Base-by-base conservation (phyloP, 92 coral and sea anemone genomes). In the Chrysogorgia sp. region DNA sequence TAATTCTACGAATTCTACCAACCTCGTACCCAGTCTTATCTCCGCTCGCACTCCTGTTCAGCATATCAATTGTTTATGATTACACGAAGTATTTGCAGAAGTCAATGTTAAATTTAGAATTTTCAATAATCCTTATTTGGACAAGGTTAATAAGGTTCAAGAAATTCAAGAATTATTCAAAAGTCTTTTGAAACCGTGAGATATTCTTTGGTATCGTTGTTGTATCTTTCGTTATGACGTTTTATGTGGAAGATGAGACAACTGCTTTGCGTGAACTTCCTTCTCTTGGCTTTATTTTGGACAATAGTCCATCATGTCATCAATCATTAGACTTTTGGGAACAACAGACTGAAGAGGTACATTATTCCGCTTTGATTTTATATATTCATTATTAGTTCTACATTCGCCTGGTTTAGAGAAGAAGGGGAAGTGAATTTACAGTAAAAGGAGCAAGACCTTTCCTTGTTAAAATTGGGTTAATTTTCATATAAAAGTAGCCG, bases 321-420 rank as follows among this genome's bases (percentile, higher is more conserved):
- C 97, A 89, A 56, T 92, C 97, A 33, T 77, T 96, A 58, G 89
- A 87, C 41, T 90, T 88, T 56, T 96, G 99, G 99, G 92, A 92
- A 63, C 77, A 90, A 35, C 89, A 89, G 57, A 97, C 99, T 25
- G 90, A 87, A 12, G 94, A 94, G 97, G 98, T 94, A 67, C 5
- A 37, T 5, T 37, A 12, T 37, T 12, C 5, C 12, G 5, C 12
- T 37, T 5, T 37, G 6, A 37, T 37, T 4, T 12, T 37, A 4
- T 5, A 4, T 37, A 4, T 4, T 37, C 5, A 37, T 37, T 37
- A 12, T 37, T 12, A 37, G 43, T 37, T 37, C 43, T 4, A 47
- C n/a, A 47, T 15, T 47, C 10, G 2, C 53, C n/a, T 47, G n/a
- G 53, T 47, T 47, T 6, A 47, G 53, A 37, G 6, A 37, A 37